A percentile compares a stretch with the other conserved stretches of the same genome.
Conservation (phyloP, 2,888 invertebrate species). For the Drosophila crucigera region DNA sequence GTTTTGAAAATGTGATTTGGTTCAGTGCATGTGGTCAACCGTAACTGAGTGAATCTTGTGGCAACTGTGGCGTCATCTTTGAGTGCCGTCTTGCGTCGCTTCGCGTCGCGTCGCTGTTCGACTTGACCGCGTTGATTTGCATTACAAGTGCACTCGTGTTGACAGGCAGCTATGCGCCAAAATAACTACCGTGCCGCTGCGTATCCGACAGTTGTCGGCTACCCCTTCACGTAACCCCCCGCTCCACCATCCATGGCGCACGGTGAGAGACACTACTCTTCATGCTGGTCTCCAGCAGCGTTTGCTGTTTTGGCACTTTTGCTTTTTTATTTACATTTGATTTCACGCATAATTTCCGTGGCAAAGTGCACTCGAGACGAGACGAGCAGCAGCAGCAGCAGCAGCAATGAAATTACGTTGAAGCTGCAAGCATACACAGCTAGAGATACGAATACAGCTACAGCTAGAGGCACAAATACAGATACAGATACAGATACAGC, state of each 20-base stretch:
- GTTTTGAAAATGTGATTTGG: not conserved
- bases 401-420: slow-evolving; percentile 65
- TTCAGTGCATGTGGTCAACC: slow-evolving; percentile 1
- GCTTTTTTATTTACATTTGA: slow-evolving; percentile 81
- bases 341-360: slow-evolving; percentile 79
- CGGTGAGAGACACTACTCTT: not conserved
- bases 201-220: slow-evolving; percentile 20
- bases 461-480: slow-evolving; percentile 17
- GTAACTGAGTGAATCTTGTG: slow-evolving; percentile 30
- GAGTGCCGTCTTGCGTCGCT: slow-evolving; percentile 30
- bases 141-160: slow-evolving; percentile 83
- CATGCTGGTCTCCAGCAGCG: slow-evolving; percentile 14
- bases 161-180: slow-evolving; percentile 82
- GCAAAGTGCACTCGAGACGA: slow-evolving; percentile 78
- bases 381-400: slow-evolving; percentile 35
- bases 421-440: slow-evolving; percentile 27
- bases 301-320: slow-evolving; percentile 75
- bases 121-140: slow-evolving; percentile 82
- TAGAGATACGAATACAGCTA: slow-evolving; percentile 20
- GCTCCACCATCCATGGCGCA: not conserved
- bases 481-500: slow-evolving; percentile 21
- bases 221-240: not conserved
- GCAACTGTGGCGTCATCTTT: slow-evolving; percentile 57
- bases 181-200: slow-evolving; percentile 80
- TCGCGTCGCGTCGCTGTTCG: slow-evolving; percentile 48